Percentiles rank a stretch among this genome's conserved stretches.
These are phyloP conservation scores for Hippotragus niger DNA, from an alignment of 2,113 vertebrate species.

Conservation along the genomic window DNA sequence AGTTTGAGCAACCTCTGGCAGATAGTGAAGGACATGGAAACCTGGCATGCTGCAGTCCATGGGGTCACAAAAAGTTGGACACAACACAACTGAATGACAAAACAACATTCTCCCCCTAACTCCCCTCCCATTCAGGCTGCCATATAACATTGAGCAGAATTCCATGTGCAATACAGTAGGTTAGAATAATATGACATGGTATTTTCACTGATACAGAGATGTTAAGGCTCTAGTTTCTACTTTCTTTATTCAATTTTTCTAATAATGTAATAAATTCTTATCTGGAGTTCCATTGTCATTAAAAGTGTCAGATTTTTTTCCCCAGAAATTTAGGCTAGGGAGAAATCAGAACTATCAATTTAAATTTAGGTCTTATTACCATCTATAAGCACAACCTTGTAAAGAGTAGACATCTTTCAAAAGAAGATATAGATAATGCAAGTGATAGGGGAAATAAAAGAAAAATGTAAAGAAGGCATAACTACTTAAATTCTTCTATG, in stretches of 20 bases:
- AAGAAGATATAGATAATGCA: neutral
- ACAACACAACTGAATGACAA: neutral
- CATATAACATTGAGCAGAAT: neutral
- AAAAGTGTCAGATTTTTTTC: neutral
- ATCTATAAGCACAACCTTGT: neutral
- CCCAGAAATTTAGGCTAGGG: neutral
- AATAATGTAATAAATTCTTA: constrained; percentile 30
- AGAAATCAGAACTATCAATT: neutral
- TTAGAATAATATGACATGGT: neutral
- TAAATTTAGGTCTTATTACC: neutral
- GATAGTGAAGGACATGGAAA: neutral
- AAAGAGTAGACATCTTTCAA: neutral
- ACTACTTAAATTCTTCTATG: neutral
- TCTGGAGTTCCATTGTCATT: neutral
- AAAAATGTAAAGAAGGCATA: neutral
- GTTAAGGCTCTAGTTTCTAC: neutral
- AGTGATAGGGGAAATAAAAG: neutral
- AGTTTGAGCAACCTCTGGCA: neutral
- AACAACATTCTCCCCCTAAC: neutral
- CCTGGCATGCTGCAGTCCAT: neutral
- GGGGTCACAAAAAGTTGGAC: neutral
- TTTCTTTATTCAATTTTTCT: constrained; percentile 33
- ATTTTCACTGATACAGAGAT: constrained; percentile 7
- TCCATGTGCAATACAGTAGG: neutral
- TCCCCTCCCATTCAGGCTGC: neutral